Evolutionary conservation across 2,113 vertebrate species (phyloP), one percentile per base, ranked within the genome.

Genomic region (Thunnus maccoyii): DNA sequence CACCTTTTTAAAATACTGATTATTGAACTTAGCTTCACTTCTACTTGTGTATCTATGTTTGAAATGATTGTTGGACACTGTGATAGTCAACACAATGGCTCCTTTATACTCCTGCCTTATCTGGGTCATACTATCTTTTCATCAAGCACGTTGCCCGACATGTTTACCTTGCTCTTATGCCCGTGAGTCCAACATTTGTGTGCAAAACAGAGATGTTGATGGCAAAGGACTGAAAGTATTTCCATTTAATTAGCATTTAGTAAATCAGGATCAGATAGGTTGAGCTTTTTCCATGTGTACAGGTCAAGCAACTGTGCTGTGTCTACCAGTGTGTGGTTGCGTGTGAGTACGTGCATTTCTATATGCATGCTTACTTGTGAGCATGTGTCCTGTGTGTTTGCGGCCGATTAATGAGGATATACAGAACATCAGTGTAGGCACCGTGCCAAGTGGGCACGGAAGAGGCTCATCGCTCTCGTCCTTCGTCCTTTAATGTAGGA

Each of bases 331-430:
- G 66, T n/a, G 17, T 3, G 52, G 13, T 14, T 78, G 52, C 61
- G 25, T 77, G 30, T 36, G n/a, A 60, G 81, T 2, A 44, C 44
- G 6, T 30, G 57, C 78, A 69, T 75, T 67, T 68, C 27, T 67
- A 57, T 74, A 18, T 74, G 72, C 55, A 51, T 61, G 76, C 6
- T 22, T 22, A 60, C 82, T 36, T 52, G 70, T 41, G 72, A 82
- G 72, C 73, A 50, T 41, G 80, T 85, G 72, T 71, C 30, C 18
- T 54, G 60, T 74, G 82, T 85, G 79, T 84, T 67, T 84, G 58
- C 14, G 30, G 55, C 57, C 57, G 71, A 52, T 81, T 93, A 91
- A 91, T 91, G 82, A 88, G 86, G 86, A 88, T 75, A 78, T 90
- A 80, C 66, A 85, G 66, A 85, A 82, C 86, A 90, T 88, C 73